Conservation (phyloP, 2,797 vertebrate species). For the Tiaroga cobitis region DNA sequence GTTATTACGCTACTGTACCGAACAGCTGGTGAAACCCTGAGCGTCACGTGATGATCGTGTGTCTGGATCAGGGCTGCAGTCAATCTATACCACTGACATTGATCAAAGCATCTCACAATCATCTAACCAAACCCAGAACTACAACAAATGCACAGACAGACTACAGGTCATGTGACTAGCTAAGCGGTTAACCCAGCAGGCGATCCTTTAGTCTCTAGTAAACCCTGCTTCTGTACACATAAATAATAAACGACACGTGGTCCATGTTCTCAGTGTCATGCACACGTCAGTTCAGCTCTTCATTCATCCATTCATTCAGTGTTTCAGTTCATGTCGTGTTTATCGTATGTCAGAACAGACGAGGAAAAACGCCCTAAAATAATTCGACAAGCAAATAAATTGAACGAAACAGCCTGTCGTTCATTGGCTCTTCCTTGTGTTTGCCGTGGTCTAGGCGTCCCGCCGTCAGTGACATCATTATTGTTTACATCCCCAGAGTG, state of each 20-base stretch:
- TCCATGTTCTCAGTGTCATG: constrained; percentile 42
- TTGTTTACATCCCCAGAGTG: constrained; percentile 5
- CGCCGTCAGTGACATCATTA: constrained; percentile 49
- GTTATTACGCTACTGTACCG: not conserved
- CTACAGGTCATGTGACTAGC: constrained; percentile 20
- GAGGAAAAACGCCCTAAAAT: not conserved
- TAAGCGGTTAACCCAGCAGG: not conserved
- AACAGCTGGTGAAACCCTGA: not conserved
- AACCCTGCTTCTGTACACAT: constrained; percentile 49
- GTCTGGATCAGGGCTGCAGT: constrained; percentile 11
- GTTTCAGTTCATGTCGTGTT: not conserved
- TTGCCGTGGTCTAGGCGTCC: not conserved
- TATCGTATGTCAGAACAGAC: not conserved
- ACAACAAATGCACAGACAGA: not conserved
- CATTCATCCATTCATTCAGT: not conserved
- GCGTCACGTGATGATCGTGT: not conserved
- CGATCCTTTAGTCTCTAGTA: constrained; percentile 7
- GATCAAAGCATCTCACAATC: not conserved
- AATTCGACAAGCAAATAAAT: not conserved
- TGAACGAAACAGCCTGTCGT: not conserved
- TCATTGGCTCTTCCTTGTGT: not conserved
- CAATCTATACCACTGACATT: not conserved
- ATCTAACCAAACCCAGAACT: not conserved
- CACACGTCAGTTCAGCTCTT: constrained; percentile 6
- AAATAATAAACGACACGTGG: constrained; percentile 45